Percentiles rank a stretch among this genome's conserved stretches.
Conservation (phyloP, 2,797 vertebrate genomes). For the Selene dorsalis region DNA sequence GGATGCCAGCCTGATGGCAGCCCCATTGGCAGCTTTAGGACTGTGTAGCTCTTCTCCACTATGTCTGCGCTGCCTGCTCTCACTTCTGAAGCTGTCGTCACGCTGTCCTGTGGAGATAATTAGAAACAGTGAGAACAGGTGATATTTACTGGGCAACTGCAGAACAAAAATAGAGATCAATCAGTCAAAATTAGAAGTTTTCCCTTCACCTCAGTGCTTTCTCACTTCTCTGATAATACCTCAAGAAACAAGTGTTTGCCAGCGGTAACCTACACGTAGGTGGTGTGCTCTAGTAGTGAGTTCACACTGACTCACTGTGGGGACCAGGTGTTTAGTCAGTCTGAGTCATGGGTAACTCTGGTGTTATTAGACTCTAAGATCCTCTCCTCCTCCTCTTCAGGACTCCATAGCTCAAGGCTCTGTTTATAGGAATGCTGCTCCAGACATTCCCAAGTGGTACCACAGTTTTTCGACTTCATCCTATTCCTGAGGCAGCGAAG, state of each 20-base stretch:
- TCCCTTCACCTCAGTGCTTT: conserved; percentile 55
- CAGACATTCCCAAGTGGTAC: conserved; percentile 60
- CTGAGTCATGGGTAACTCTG: conserved; percentile 61
- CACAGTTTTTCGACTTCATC: conserved; percentile 55
- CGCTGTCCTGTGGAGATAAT: conserved; percentile 68
- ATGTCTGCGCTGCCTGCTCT: conserved; percentile 68
- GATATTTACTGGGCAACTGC: conserved; percentile 12
- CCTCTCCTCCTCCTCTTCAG: conserved; percentile 45
- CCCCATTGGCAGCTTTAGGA: conserved; percentile 66
- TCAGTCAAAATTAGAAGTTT: conserved; percentile 39
- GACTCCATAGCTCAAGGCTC: conserved; percentile 46
- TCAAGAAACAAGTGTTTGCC: conserved; percentile 44
- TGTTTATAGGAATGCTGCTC: conserved; percentile 59
- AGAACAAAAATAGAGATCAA: conserved; percentile 30
- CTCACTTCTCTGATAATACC: conserved; percentile 2
- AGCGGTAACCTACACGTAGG: conserved; percentile 26
- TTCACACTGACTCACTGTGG: conserved; percentile 70
- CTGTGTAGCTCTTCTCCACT: conserved; percentile 58
- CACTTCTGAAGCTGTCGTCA: conserved; percentile 54
- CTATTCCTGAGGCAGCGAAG: conserved; percentile 24
- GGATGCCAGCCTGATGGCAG: conserved; percentile 35
- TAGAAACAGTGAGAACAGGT: conserved; percentile 13
- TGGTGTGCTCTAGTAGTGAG: conserved; percentile 48
- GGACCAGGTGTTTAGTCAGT: conserved; percentile 79
- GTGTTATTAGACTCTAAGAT: conserved; percentile 31